Percentiles rank a stretch among this genome's conserved stretches.
Conservation (phyloP, 64 coral and sea anemone species). For the Montipora foliosa region DNA sequence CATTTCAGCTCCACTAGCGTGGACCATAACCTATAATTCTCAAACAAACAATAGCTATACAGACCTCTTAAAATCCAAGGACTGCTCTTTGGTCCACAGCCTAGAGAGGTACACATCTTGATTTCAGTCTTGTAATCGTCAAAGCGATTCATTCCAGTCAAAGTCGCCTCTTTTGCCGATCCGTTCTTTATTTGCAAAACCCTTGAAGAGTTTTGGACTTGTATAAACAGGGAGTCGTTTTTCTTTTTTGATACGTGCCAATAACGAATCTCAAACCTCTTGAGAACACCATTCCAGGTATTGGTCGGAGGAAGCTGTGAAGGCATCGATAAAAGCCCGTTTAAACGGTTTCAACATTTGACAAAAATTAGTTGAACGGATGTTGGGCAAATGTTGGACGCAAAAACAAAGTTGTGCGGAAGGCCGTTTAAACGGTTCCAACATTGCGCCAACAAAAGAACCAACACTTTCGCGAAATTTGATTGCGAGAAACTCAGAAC, state of each 20-base stretch:
- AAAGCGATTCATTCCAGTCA: background rate
- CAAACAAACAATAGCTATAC: background rate
- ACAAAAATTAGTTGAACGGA: no score
- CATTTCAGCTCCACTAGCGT: no score
- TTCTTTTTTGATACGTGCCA: background rate
- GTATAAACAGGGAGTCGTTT: background rate
- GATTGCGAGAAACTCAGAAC: no score
- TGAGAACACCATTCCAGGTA: slow-evolving; percentile 37
- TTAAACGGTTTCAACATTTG: no score
- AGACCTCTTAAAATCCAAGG: slow-evolving; percentile 8
- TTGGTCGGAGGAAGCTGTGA: background rate
- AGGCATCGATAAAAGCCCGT: background rate
- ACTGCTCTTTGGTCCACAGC: slow-evolving; percentile 24
- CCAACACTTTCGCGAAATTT: no score
- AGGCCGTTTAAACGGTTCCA: no score
- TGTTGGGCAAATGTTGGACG: no score
- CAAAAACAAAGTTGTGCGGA: no score
- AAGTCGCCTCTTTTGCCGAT: background rate
- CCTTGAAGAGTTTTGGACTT: background rate
- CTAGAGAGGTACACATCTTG: slow-evolving; percentile 16
- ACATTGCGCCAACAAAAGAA: no score
- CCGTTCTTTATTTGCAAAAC: background rate
- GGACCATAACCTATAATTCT: no score
- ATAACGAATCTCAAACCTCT: background rate
- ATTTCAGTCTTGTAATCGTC: slow-evolving; percentile 10